These are phyloP conservation scores for Sympetrum striolatum DNA, from an alignment of 2,888 invertebrate genomes.

Conservation along the genomic window DNA sequence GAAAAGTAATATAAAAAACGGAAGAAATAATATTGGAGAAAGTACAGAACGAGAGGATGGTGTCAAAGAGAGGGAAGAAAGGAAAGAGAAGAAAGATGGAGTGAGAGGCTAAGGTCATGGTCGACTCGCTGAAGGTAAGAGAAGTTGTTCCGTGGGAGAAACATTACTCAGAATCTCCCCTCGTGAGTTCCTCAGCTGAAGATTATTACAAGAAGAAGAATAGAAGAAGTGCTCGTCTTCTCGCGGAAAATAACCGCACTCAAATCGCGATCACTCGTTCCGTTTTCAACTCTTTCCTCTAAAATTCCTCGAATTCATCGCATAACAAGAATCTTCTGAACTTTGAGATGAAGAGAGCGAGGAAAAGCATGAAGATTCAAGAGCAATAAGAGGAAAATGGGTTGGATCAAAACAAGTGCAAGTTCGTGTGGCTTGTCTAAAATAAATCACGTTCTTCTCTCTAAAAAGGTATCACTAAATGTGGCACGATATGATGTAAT, in stretches of 20 bases:
- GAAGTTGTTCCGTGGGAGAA: background rate
- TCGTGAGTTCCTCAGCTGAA: background rate
- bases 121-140: background rate
- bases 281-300: background rate
- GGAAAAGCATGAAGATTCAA: too few relatives aligned
- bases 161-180: background rate
- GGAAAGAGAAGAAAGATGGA: background rate
- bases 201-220: background rate
- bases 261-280: background rate
- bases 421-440: too few relatives aligned
- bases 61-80: background rate
- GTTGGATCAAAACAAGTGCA: background rate
- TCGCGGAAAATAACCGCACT: background rate
- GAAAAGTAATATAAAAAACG: too few relatives aligned
- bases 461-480: too few relatives aligned
- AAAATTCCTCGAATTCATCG: background rate
- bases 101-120: background rate
- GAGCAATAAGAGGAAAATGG: background rate
- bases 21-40: background rate
- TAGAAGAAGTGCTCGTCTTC: background rate
- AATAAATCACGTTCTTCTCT: too few relatives aligned
- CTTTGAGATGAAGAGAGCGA: background rate
- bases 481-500: too few relatives aligned
- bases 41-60: background rate
- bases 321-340: background rate